A percentile compares a stretch with the other conserved stretches of the same genome.
Conservation (phyloP, 2,888 invertebrate species). For the Liodrosophila aerea region DNA sequence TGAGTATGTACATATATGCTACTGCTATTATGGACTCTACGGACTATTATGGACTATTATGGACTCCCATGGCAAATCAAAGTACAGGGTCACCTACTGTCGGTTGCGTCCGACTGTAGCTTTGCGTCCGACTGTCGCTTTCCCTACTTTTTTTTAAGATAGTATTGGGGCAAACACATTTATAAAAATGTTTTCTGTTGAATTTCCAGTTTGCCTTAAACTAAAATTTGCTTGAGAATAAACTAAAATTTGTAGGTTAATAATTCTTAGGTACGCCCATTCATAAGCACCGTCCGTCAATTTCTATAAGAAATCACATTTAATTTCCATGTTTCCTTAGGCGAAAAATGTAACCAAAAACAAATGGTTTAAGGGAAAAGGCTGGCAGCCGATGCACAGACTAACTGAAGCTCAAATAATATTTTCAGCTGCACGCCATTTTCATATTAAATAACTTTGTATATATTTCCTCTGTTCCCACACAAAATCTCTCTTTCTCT, state of each 20-base stretch:
- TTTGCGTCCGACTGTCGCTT: no score
- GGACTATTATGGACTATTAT: no score
- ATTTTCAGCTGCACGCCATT: conserved; percentile 69
- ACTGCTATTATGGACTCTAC: no score
- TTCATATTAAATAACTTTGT: conserved; percentile 77
- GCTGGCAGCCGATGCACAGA: conserved; percentile 31
- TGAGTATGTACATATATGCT: no score
- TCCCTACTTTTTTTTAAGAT: no score
- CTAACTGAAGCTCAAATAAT: conserved; percentile 67
- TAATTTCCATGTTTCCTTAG: conserved; percentile 50
- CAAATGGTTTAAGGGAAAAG: conserved; percentile 58
- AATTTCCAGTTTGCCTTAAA: no score
- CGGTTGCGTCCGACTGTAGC: no score
- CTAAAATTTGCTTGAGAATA: no score
- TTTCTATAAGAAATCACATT: conserved; percentile 46
- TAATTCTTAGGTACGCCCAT: neutral
- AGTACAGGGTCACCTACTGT: no score
- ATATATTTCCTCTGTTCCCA: conserved; percentile 58
- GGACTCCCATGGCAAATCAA: no score
- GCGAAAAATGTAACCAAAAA: conserved; percentile 39
- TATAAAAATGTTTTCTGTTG: no score
- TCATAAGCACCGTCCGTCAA: conserved; percentile 56
- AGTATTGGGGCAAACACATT: no score
- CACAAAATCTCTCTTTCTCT: conserved; percentile 12
- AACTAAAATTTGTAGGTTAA: neutral